Evolutionary conservation across 2,888 invertebrate genomes (phyloP).

Genomic region (Hoplodrina blanda): DNA sequence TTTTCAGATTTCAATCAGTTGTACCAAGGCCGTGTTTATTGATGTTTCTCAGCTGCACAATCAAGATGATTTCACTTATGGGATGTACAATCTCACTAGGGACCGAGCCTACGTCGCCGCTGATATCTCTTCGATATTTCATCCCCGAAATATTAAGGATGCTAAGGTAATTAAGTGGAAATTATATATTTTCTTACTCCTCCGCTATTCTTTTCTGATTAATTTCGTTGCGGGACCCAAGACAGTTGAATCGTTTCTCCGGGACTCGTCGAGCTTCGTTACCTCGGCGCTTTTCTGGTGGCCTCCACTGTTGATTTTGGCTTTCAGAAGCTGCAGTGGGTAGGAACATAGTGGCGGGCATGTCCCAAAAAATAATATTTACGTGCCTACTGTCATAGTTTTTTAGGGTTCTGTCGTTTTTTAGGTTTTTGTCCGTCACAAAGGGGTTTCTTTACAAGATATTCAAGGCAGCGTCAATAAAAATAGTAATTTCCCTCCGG

Average conservation of each 20-base stretch:
- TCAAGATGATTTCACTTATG: slow-evolving; percentile 66
- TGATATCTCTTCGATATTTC: slow-evolving; percentile 70
- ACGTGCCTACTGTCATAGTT: too few species aligned
- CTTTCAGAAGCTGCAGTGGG: too few species aligned
- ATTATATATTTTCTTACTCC: too few species aligned
- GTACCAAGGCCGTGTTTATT: slow-evolving; percentile 52
- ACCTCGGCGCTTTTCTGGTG: too few species aligned
- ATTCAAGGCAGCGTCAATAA: neutral
- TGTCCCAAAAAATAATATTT: too few species aligned
- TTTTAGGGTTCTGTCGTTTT: neutral
- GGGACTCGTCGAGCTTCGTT: too few species aligned
- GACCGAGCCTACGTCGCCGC: slow-evolving; percentile 60
- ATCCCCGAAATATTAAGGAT: slow-evolving; percentile 47
- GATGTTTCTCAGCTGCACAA: slow-evolving; percentile 68
- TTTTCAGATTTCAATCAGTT: slow-evolving; percentile 66
- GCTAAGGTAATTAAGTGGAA: slow-evolving; percentile 67
- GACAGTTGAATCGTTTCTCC: too few species aligned
- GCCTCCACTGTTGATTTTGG: too few species aligned
- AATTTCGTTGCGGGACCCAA: too few species aligned
- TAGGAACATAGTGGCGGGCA: slow-evolving; percentile 3
- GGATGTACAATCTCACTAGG: slow-evolving; percentile 64
- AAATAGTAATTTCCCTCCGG: too few species aligned
- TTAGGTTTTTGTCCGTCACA: too few species aligned
- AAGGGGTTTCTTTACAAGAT: neutral
- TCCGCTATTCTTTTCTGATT: too few species aligned